These are phyloP conservation scores for Fistularia tabacaria DNA, from an alignment of 2,797 vertebrate species.

Conservation along the genomic window DNA sequence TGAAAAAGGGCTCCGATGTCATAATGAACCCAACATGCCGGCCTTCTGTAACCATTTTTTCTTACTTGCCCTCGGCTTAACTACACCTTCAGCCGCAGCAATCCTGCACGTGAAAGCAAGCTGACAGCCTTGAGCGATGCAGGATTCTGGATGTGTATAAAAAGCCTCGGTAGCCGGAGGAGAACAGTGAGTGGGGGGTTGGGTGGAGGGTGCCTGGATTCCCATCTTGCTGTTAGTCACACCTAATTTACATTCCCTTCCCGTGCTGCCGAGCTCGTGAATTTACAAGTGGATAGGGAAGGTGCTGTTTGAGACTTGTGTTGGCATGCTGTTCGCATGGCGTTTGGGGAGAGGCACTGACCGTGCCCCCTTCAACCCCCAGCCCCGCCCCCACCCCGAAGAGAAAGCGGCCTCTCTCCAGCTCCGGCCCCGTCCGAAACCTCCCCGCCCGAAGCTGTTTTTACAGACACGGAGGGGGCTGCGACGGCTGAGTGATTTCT, in stretches of 20 bases:
- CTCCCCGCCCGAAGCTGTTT: slow-evolving; percentile 60
- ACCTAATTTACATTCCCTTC: slow-evolving; percentile 74
- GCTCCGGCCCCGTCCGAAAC: slow-evolving; percentile 47
- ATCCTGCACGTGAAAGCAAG: slow-evolving; percentile 61
- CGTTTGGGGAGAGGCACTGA: slow-evolving; percentile 52
- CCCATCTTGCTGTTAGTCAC: slow-evolving; percentile 72
- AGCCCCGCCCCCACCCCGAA: slow-evolving; percentile 18
- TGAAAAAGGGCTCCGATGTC: too few species aligned
- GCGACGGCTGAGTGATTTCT: slow-evolving; percentile 65
- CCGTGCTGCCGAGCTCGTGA: slow-evolving; percentile 61
- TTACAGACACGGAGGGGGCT: slow-evolving; percentile 59
- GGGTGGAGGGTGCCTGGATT: slow-evolving; percentile 40
- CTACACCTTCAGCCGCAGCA: slow-evolving; percentile 53
- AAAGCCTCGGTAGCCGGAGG: slow-evolving; percentile 54
- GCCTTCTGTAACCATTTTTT: slow-evolving; percentile 16
- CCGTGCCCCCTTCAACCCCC: slow-evolving; percentile 26
- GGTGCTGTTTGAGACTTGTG: slow-evolving; percentile 65
- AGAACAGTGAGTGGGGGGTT: slow-evolving; percentile 47
- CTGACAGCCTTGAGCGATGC: slow-evolving; percentile 57
- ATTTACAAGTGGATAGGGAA: slow-evolving; percentile 71
- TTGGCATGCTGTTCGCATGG: slow-evolving; percentile 62
- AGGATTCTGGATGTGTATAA: slow-evolving; percentile 67
- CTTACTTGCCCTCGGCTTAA: slow-evolving; percentile 43
- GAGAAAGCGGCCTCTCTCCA: slow-evolving; percentile 54
- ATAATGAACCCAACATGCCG: too few species aligned